These are phyloP conservation scores for Synanthedon formicaeformis DNA, from an alignment of 2,888 invertebrate genomes.

Conservation along the genomic window DNA sequence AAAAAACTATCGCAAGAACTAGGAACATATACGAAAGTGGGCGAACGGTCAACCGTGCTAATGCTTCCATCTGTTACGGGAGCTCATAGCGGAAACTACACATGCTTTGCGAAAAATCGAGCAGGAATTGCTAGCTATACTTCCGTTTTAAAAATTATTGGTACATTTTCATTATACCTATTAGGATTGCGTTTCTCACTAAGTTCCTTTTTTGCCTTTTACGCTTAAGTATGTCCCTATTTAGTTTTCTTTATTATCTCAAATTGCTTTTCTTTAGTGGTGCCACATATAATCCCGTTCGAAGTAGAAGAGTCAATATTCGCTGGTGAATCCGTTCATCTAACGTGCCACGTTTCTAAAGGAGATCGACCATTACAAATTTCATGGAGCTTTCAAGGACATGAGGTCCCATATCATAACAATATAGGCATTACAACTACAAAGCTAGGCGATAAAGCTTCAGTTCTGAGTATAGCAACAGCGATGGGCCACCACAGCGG, in stretches of 20 bases:
- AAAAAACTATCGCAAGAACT: conserved; percentile 51
- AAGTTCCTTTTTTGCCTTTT: conserved; percentile 9
- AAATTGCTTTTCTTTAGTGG: conserved; percentile 33
- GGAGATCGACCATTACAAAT: conserved; percentile 80
- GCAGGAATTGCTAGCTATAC: conserved; percentile 64
- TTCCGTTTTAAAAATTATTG: conserved; percentile 65
- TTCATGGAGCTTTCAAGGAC: conserved; percentile 76
- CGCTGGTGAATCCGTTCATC: conserved; percentile 75
- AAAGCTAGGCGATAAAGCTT: conserved; percentile 67
- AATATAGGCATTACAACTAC: conserved; percentile 66
- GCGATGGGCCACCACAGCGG: conserved; percentile 73
- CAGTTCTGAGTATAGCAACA: conserved; percentile 69
- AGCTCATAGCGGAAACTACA: conserved; percentile 70
- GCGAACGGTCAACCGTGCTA: conserved; percentile 58
- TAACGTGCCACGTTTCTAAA: conserved; percentile 76
- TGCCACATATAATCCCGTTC: conserved; percentile 77
- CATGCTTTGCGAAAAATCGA: conserved; percentile 67
- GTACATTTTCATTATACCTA: conserved; percentile 24
- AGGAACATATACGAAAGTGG: conserved; percentile 54
- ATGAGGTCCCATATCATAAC: conserved; percentile 68
- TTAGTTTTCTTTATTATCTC: conserved; percentile 7
- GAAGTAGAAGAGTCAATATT: conserved; percentile 76
- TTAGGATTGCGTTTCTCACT: conserved; percentile 8
- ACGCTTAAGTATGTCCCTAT: conserved; percentile 4
- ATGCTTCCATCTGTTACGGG: conserved; percentile 62